These are phyloP conservation scores for Dunckerocampus dactyliophorus DNA, from an alignment of 2,113 vertebrate genomes.

Conservation along the genomic window DNA sequence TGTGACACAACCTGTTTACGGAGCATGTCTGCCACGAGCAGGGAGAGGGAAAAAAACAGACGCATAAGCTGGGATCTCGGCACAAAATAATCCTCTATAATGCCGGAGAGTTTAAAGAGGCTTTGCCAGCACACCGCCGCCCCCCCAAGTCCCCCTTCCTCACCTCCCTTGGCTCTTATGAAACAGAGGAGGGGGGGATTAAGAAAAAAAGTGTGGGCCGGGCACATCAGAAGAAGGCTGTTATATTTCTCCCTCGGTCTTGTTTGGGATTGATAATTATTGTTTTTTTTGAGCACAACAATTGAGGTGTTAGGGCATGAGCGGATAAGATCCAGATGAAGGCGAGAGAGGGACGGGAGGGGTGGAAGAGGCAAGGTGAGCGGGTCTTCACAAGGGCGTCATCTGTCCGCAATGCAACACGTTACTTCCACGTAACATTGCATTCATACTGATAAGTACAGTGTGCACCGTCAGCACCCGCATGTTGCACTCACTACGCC, in stretches of 20 bases:
- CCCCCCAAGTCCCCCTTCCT: constrained; percentile 5
- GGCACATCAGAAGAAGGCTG: constrained; percentile 64
- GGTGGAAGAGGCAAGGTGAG: constrained; percentile 25
- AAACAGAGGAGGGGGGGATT: constrained; percentile 50
- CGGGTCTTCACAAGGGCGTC: constrained; percentile 56
- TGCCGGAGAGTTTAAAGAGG: constrained; percentile 75
- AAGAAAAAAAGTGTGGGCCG: constrained; percentile 33
- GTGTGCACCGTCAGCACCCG: no score
- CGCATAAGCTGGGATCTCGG: constrained; percentile 68
- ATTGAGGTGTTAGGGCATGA: constrained; percentile 73
- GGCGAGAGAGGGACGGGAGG: constrained; percentile 27
- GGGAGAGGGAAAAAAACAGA: constrained; percentile 51
- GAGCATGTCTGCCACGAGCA: constrained; percentile 71
- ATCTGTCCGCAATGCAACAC: constrained; percentile 33
- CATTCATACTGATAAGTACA: no score
- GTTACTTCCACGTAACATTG: background rate
- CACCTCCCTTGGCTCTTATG: constrained; percentile 58
- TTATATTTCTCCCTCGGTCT: constrained; percentile 66
- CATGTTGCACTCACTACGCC: no score
- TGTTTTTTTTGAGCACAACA: constrained; percentile 72
- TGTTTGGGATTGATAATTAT: constrained; percentile 74
- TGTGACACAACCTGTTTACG: constrained; percentile 81
- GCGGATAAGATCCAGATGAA: constrained; percentile 72
- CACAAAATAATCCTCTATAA: constrained; percentile 77
- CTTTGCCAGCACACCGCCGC: constrained; percentile 73